Conservation (phyloP, 2,888 invertebrate species). For the Trichogramma dendrolimi region DNA sequence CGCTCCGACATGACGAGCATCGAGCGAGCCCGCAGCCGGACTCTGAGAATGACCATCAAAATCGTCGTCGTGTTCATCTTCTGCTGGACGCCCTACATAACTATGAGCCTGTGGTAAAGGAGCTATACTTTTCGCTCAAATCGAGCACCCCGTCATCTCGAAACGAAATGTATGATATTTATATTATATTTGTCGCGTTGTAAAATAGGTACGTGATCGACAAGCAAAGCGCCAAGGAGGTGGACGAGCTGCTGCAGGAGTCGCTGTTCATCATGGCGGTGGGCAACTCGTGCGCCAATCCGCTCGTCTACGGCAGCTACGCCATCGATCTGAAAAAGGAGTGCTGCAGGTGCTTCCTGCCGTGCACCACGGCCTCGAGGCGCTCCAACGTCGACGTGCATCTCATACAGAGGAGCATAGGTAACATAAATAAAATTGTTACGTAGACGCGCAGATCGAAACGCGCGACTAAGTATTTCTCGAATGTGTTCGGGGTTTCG, state of each 20-base stretch:
- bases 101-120: conserved; percentile 70
- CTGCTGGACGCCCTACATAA: conserved; percentile 76
- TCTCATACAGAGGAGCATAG: conserved; percentile 30
- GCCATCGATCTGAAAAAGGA: conserved; percentile 58
- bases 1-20: conserved; percentile 67
- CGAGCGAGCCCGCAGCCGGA: conserved; percentile 65
- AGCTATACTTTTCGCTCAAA: not conserved
- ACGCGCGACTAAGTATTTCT: too few species aligned
- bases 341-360: conserved; percentile 43
- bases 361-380: conserved; percentile 15
- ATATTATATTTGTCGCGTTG: not conserved
- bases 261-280: conserved; percentile 77
- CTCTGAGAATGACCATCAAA: conserved; percentile 71
- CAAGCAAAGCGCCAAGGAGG: conserved; percentile 61
- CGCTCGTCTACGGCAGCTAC: conserved; percentile 72
- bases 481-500: too few species aligned
- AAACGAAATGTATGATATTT: not conserved
- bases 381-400: conserved; percentile 17
- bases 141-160: too few species aligned
- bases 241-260: conserved; percentile 65
- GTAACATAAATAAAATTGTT: conserved; percentile 14
- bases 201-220: conserved; percentile 67
- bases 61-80: conserved; percentile 72
- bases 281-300: conserved; percentile 77
- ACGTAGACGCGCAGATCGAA: not conserved